Percentiles rank a stretch among this genome's conserved stretches.
Conservation (phyloP, 2,888 invertebrate genomes). For the Pseudococcus viburni region DNA sequence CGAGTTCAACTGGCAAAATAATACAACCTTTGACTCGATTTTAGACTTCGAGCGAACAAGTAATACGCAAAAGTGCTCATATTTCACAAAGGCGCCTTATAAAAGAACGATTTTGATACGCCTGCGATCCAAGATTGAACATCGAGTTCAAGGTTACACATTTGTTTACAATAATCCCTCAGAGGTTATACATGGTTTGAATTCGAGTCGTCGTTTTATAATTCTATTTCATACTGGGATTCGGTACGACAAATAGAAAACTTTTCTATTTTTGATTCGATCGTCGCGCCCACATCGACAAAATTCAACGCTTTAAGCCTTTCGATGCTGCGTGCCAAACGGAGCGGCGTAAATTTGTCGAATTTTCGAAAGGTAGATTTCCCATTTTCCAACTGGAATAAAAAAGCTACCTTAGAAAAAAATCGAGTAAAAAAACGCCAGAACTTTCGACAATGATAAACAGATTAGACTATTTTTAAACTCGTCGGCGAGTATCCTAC, state of each 20-base stretch:
- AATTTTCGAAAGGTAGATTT: not conserved
- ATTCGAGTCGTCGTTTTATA: not conserved
- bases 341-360: not conserved
- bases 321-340: not conserved
- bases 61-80: not conserved
- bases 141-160: not conserved
- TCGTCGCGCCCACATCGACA: not conserved
- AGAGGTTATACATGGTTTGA: not conserved
- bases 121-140: not conserved
- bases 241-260: not conserved
- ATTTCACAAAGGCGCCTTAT: not conserved
- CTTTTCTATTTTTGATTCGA: constrained; percentile 5
- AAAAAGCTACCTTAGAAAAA: not conserved
- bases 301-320: not conserved
- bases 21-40: not conserved
- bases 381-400: not conserved
- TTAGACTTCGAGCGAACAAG: not conserved
- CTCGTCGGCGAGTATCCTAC: too few species aligned
- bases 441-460: not conserved
- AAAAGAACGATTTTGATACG: not conserved
- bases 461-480: not conserved
- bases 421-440: not conserved
- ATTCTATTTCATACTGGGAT: not conserved
- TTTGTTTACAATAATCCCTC: constrained; percentile 25
- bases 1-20: not conserved